Percentiles rank a stretch among this genome's conserved stretches.
These are phyloP conservation scores for Synergus itoensis DNA, from an alignment of 2,888 invertebrate species.

Conservation along the genomic window DNA sequence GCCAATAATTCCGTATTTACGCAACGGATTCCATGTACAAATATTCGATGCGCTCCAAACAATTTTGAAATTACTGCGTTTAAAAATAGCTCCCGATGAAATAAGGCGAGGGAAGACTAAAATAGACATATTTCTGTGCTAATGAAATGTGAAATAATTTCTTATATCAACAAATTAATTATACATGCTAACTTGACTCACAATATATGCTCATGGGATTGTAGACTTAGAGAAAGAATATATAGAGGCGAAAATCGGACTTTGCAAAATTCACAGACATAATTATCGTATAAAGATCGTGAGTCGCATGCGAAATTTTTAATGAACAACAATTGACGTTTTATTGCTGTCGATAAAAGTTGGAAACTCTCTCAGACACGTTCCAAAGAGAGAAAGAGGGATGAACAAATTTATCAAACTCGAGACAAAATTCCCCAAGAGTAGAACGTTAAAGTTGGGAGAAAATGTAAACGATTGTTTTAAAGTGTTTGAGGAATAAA, in stretches of 20 bases:
- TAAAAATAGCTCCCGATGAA: not conserved
- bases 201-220: no score
- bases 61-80: not conserved
- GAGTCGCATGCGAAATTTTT: slow-evolving; percentile 6
- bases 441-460: not conserved
- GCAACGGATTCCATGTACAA: not conserved
- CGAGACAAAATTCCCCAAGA: not conserved
- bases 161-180: not conserved
- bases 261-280: not conserved
- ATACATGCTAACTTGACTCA: not conserved
- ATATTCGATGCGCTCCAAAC: not conserved
- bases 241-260: not conserved
- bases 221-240: not conserved
- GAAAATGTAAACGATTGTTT: not conserved
- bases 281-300: not conserved
- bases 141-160: not conserved
- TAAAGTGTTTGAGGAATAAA: no score
- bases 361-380: not conserved
- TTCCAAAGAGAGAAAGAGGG: not conserved
- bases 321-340: not conserved
- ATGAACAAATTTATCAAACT: not conserved
- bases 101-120: not conserved
- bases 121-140: not conserved
- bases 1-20: not conserved
- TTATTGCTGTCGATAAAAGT: not conserved